These are phyloP conservation scores for Drosophila paramelanica DNA, from an alignment of 2,888 invertebrate species.

Conservation along the genomic window DNA sequence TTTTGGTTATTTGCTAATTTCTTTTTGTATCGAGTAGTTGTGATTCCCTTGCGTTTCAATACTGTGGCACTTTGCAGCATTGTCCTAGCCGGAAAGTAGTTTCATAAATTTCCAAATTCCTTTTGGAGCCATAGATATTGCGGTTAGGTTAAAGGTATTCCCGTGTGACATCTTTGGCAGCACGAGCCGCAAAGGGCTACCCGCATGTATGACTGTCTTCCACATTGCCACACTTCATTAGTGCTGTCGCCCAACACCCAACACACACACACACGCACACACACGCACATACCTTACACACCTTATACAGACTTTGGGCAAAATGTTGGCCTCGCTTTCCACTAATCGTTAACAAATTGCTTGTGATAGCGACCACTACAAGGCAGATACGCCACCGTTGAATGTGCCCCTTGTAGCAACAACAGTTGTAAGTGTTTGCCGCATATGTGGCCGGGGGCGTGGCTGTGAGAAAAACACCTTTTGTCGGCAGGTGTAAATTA, in stretches of 20 bases:
- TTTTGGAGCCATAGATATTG: constrained; percentile 8
- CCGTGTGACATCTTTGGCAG: constrained; percentile 38
- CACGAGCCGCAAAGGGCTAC: constrained; percentile 44
- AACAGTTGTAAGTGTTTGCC: constrained; percentile 1
- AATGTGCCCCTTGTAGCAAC: constrained; percentile 36
- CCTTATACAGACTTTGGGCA: constrained; percentile 11
- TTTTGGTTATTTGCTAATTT: constrained; percentile 33
- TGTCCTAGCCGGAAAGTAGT: constrained; percentile 14
- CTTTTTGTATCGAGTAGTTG: constrained; percentile 5
- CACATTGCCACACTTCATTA: constrained; percentile 51
- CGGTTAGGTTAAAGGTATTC: constrained; percentile 29
- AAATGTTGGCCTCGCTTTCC: constrained; percentile 42
- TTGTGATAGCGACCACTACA: constrained; percentile 63
- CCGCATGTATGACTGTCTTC: constrained; percentile 48
- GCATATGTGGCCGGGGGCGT: constrained; percentile 31
- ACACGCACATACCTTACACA: neutral
- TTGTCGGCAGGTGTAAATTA: constrained; percentile 74
- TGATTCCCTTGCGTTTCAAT: constrained; percentile 8
- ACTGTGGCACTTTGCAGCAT: neutral
- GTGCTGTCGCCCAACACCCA: constrained; percentile 26
- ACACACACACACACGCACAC: neutral
- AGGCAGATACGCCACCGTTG: constrained; percentile 36
- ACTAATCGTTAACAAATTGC: constrained; percentile 78
- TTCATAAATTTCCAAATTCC: constrained; percentile 26
- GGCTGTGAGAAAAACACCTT: constrained; percentile 61